These are phyloP conservation scores for Acrocephalus arundinaceus DNA, from an alignment of 2,113 vertebrate genomes.

Conservation along the genomic window DNA sequence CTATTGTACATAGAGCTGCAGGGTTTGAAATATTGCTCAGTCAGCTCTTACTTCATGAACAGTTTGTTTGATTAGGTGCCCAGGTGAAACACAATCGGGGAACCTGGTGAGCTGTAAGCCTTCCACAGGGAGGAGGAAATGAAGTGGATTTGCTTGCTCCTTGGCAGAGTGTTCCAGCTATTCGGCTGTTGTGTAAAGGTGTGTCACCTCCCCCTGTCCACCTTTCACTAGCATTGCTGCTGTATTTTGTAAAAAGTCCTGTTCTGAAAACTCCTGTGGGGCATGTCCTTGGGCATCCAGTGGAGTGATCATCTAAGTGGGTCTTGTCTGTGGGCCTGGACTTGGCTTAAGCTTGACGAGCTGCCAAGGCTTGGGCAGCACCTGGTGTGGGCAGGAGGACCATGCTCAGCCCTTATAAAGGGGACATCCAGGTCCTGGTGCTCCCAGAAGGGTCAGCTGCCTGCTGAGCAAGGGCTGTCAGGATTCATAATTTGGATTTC, in stretches of 20 bases:
- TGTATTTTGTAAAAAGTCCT: not conserved
- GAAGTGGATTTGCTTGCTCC: not conserved
- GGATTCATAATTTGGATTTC: not conserved
- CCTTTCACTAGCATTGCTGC: not conserved
- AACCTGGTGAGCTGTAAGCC: conserved; percentile 32
- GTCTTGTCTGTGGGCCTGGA: not conserved
- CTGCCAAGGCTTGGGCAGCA: not conserved
- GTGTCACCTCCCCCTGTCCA: not conserved
- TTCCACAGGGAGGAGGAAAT: not conserved
- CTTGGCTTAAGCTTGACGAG: not conserved
- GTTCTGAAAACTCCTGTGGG: not conserved
- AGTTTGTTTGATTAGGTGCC: conserved; percentile 28
- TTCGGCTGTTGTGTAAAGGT: not conserved
- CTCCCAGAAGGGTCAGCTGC: not conserved
- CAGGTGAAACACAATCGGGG: conserved; percentile 22
- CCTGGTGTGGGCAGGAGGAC: fast-evolving
- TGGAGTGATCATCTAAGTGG: not conserved
- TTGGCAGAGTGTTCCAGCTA: not conserved
- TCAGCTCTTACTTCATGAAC: conserved; percentile 42
- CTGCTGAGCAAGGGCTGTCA: not conserved
- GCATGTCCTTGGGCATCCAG: not conserved
- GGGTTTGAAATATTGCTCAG: conserved; percentile 35
- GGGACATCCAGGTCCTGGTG: not conserved
- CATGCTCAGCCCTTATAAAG: not conserved
- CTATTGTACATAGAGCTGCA: not conserved